These are phyloP conservation scores for Vultur gryphus DNA, from an alignment of 2,797 vertebrate genomes.

Conservation along the genomic window DNA sequence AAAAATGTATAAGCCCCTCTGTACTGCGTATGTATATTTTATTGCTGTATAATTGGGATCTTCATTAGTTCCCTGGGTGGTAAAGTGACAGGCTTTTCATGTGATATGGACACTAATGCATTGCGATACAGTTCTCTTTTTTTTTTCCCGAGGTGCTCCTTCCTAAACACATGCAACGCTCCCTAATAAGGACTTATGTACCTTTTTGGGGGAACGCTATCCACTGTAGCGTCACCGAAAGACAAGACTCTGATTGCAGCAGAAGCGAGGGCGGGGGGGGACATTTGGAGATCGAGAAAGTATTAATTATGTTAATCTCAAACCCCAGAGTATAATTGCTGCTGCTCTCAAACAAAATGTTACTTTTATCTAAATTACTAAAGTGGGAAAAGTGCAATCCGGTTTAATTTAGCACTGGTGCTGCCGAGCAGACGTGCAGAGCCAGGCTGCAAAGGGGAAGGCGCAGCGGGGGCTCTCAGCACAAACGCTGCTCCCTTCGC, in stretches of 20 bases:
- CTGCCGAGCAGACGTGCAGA: conserved; percentile 15
- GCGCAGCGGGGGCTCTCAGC: accelerated
- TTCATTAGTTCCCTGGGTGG: conserved; percentile 67
- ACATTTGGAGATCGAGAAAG: conserved; percentile 61
- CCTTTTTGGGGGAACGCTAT: conserved; percentile 19
- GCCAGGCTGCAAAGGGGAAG: conserved; percentile 15
- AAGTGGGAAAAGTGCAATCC: conserved; percentile 66
- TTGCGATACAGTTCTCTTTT: not conserved
- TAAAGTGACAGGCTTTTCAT: conserved; percentile 58
- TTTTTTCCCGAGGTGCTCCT: not conserved
- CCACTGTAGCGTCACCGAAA: conserved; percentile 29
- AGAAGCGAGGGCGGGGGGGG: not conserved
- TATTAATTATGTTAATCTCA: conserved; percentile 73
- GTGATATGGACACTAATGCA: conserved; percentile 50
- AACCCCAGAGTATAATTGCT: conserved; percentile 70
- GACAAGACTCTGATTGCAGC: conserved; percentile 57
- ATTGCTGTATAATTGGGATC: conserved; percentile 74
- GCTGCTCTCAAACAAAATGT: conserved; percentile 76
- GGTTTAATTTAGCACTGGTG: conserved; percentile 58
- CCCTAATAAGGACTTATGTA: conserved; percentile 52
- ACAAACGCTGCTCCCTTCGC: not conserved
- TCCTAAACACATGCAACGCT: conserved; percentile 20
- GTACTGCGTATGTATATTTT: conserved; percentile 74
- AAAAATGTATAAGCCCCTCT: conserved; percentile 75
- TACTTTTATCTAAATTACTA: conserved; percentile 75